Percentiles rank a stretch among this genome's conserved stretches.
phyloP scores from a whole-genome alignment of 2,113 vertebrate genomes.

The Pelobates fuscus region DNA sequence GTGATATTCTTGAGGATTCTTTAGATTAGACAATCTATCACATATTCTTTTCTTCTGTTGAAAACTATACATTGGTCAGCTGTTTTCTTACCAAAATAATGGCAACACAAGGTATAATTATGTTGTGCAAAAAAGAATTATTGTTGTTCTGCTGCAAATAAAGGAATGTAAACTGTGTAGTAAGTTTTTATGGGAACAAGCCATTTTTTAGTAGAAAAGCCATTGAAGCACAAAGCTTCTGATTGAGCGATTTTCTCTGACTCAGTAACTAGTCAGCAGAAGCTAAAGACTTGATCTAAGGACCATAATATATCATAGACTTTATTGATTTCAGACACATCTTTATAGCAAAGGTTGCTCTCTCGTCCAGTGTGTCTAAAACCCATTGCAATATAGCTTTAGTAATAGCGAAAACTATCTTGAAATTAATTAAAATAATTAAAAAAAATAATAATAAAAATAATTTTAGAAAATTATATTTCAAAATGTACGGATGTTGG shows the following conservation, averaged over 20 bases:
- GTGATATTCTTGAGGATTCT: not conserved
- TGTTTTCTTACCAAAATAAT: not conserved
- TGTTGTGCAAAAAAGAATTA: not conserved
- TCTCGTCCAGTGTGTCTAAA: not conserved
- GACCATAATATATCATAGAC: not conserved
- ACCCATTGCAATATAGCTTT: not conserved
- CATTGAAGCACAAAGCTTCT: not conserved
- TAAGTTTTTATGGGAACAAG: not conserved
- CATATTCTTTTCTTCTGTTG: not conserved
- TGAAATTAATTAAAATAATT: not conserved
- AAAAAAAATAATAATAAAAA: conserved; percentile 1
- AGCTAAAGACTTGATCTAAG: conserved; percentile 9
- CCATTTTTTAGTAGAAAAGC: not conserved
- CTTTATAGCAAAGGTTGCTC: conserved; percentile 9
- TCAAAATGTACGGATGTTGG: not conserved
- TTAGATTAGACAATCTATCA: not conserved
- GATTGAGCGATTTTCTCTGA: conserved; percentile 8
- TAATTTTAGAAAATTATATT: not conserved
- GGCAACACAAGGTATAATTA: not conserved
- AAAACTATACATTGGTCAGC: not conserved
- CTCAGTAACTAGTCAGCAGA: not conserved
- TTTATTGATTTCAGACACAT: conserved; percentile 15
- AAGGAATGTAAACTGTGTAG: not conserved
- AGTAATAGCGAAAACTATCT: not conserved
- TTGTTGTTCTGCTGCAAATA: not conserved